phyloP scores from a whole-genome alignment of 2,113 vertebrate genomes.

The Mormyrus iriodes region DNA sequence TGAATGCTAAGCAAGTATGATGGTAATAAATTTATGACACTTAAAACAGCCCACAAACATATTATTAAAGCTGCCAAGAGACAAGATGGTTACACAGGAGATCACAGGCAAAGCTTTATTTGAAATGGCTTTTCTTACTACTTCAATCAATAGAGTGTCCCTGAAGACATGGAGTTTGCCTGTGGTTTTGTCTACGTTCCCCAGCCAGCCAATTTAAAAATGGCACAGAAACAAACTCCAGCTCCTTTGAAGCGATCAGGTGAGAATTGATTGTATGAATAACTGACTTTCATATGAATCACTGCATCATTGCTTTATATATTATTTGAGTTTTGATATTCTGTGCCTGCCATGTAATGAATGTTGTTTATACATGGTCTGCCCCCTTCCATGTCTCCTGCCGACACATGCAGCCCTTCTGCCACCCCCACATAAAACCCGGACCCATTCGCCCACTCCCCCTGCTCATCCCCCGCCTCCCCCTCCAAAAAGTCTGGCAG shows the following conservation, averaged over 20 bases:
- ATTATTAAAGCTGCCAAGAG: not conserved
- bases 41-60: not conserved
- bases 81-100: not conserved
- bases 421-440: conserved; percentile 41
- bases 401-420: conserved; percentile 49
- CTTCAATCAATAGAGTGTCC: not conserved
- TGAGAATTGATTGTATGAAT: conserved; percentile 23
- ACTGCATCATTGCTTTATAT: not conserved
- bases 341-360: not conserved
- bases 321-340: not conserved
- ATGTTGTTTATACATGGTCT: not conserved
- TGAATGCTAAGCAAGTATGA: not conserved
- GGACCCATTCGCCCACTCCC: conserved; percentile 41
- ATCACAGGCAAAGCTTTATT: not conserved
- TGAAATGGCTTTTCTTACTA: not conserved
- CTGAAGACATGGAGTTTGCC: conserved; percentile 56
- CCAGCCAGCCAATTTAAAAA: conserved; percentile 33
- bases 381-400: not conserved
- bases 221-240: conserved; percentile 1
- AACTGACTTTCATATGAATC: not conserved
- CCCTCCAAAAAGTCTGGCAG: conserved; percentile 31
- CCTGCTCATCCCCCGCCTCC: conserved; percentile 49
- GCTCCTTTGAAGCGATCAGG: conserved; percentile 50
- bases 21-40: not conserved
- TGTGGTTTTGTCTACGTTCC: conserved; percentile 56